Conservation (phyloP, 2,797 vertebrate species). For the Coreius guichenoti region DNA sequence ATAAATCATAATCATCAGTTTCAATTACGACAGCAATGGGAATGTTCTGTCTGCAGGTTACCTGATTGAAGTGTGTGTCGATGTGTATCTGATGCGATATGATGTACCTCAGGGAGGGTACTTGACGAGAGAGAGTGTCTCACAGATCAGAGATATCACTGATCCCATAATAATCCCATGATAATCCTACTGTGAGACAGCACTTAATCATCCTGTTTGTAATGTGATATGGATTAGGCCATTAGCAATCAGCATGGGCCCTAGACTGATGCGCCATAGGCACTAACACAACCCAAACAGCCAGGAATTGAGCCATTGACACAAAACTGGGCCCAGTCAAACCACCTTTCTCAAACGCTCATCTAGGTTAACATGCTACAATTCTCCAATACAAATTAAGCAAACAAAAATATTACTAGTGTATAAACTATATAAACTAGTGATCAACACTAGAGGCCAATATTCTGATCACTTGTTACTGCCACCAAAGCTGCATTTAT, state of each 20-base stretch:
- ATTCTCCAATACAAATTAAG: background rate
- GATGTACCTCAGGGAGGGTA: conserved; percentile 41
- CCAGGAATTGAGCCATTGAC: background rate
- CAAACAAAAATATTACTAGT: background rate
- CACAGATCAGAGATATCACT: conserved; percentile 51
- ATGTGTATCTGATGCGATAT: conserved; percentile 28
- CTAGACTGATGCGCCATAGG: conserved; percentile 15
- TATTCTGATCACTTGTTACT: background rate
- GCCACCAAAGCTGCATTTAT: background rate
- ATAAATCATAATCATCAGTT: background rate
- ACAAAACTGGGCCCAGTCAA: background rate
- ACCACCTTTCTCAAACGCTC: background rate
- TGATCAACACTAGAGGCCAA: background rate
- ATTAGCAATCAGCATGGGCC: conserved; percentile 39
- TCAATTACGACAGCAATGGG: conserved; percentile 17
- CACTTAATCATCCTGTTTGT: conserved; percentile 49
- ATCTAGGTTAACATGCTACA: background rate
- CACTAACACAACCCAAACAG: conserved; percentile 10
- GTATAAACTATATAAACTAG: too few species aligned
- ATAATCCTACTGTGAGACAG: conserved; percentile 57
- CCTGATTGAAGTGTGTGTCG: conserved; percentile 30
- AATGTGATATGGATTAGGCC: conserved; percentile 59
- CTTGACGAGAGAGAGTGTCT: conserved; percentile 46
- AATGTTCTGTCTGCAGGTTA: conserved; percentile 31
- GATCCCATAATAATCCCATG: conserved; percentile 62